Conservation (phyloP, 2,888 invertebrate species). For the Notocelia uddmanniana region DNA sequence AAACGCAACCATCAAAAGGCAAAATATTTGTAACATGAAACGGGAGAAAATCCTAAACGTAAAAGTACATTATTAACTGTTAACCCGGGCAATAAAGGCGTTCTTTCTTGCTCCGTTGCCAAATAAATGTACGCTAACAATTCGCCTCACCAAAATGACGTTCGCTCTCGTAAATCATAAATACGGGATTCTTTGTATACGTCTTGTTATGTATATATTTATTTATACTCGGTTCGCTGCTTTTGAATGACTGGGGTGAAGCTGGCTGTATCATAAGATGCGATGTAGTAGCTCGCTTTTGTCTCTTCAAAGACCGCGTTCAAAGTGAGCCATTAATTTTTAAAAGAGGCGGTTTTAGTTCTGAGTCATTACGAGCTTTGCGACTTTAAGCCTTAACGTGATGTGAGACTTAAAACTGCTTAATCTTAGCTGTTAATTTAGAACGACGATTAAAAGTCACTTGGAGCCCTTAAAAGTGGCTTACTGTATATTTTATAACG, state of each 20-base stretch:
- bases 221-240: conserved; percentile 55
- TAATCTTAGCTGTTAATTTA: conserved; percentile 17
- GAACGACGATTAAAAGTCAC: neutral
- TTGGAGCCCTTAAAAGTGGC: neutral
- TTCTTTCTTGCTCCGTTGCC: conserved; percentile 51
- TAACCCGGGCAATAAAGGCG: conserved; percentile 48
- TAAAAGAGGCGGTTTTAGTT: conserved; percentile 47
- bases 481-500: neutral
- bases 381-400: conserved; percentile 43
- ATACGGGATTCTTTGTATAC: conserved; percentile 55
- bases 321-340: conserved; percentile 52
- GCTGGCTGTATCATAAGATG: conserved; percentile 54
- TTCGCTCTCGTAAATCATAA: conserved; percentile 67
- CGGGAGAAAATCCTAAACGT: conserved; percentile 48
- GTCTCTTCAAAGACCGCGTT: conserved; percentile 50
- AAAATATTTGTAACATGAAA: conserved; percentile 41
- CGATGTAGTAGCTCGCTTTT: conserved; percentile 51
- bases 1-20: conserved; percentile 39
- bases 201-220: conserved; percentile 58
- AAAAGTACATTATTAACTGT: conserved; percentile 52
- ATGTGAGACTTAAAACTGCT: conserved; percentile 30
- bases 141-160: conserved; percentile 57
- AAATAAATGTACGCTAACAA: conserved; percentile 53
- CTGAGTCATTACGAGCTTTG: conserved; percentile 39
- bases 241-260: conserved; percentile 55